These are phyloP conservation scores for Yasuhikotakia modesta DNA, from an alignment of 2,797 vertebrate species.

Conservation along the genomic window DNA sequence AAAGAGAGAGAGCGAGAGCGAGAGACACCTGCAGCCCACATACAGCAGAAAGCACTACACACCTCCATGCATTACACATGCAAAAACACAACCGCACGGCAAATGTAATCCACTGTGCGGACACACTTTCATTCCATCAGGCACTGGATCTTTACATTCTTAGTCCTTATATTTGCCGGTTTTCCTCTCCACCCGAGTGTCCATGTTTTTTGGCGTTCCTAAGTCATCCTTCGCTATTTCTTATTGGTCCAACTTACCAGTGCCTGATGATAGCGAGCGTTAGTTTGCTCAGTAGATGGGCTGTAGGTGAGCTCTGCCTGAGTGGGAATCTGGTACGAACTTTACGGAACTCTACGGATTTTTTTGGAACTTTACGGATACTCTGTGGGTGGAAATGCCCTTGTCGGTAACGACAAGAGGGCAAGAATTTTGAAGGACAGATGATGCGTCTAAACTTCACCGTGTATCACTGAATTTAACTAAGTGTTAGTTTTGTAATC, in stretches of 20 bases:
- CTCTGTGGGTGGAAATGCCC: neutral
- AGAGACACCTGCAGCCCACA: conserved; percentile 53
- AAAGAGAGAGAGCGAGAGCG: conserved; percentile 33
- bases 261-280: conserved; percentile 31
- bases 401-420: neutral
- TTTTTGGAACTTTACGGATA: conserved; percentile 10
- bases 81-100: conserved; percentile 26
- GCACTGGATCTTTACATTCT: conserved; percentile 51
- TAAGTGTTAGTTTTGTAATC: conserved; percentile 47
- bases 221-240: conserved; percentile 29
- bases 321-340: conserved; percentile 32
- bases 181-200: conserved; percentile 25
- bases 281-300: conserved; percentile 40
- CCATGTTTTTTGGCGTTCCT: conserved; percentile 16
- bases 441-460: conserved; percentile 42
- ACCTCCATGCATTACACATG: conserved; percentile 32
- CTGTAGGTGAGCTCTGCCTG: conserved; percentile 46
- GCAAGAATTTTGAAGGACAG: conserved; percentile 40
- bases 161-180: conserved; percentile 40
- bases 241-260: conserved; percentile 37
- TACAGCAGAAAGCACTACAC: conserved; percentile 44
- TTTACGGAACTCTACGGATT: conserved; percentile 8
- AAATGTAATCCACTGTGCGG: conserved; percentile 43
- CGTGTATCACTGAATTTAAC: conserved; percentile 54
- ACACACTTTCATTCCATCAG: conserved; percentile 49